Percentiles rank a stretch among this genome's conserved stretches.
Conservation (phyloP, 2,113 vertebrate species). For the Holacanthus passer region DNA sequence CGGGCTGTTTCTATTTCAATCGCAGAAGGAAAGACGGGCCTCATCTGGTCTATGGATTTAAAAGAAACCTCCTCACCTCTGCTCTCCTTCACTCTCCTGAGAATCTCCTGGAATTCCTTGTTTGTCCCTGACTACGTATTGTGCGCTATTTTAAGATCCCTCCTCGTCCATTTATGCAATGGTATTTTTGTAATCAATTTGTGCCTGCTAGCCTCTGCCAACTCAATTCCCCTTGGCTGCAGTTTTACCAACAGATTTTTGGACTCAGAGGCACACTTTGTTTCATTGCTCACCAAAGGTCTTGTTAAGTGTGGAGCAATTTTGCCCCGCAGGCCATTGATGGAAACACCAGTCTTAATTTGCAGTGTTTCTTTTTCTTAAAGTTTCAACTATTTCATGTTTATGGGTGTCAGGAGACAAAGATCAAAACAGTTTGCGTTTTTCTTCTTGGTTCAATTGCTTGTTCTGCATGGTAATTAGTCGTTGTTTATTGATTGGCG, state of each 20-base stretch:
- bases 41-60: slow-evolving; percentile 57
- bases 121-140: slow-evolving; percentile 48
- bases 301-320: slow-evolving; percentile 18
- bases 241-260: slow-evolving; percentile 20
- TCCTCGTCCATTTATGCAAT: background rate
- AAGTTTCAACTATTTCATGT: slow-evolving; percentile 12
- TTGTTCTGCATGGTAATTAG: slow-evolving; percentile 32
- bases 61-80: slow-evolving; percentile 43
- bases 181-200: slow-evolving; percentile 15
- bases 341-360: slow-evolving; percentile 45
- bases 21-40: slow-evolving; percentile 14
- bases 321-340: slow-evolving; percentile 7
- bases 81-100: slow-evolving; percentile 19
- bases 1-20: slow-evolving; percentile 49
- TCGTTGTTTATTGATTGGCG: slow-evolving; percentile 66
- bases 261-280: background rate
- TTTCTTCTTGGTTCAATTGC: slow-evolving; percentile 39
- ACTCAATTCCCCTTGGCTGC: background rate
- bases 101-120: slow-evolving; percentile 42
- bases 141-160: slow-evolving; percentile 67
- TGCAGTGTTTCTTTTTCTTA: slow-evolving; percentile 1
- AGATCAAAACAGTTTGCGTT: slow-evolving; percentile 31
- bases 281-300: background rate
- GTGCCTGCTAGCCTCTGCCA: slow-evolving; percentile 18
- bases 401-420: slow-evolving; percentile 39